Percentiles rank a stretch among this genome's conserved stretches.
Conservation (phyloP, 1,140 invertebrate species). For the Dermatophagoides farinae region DNA sequence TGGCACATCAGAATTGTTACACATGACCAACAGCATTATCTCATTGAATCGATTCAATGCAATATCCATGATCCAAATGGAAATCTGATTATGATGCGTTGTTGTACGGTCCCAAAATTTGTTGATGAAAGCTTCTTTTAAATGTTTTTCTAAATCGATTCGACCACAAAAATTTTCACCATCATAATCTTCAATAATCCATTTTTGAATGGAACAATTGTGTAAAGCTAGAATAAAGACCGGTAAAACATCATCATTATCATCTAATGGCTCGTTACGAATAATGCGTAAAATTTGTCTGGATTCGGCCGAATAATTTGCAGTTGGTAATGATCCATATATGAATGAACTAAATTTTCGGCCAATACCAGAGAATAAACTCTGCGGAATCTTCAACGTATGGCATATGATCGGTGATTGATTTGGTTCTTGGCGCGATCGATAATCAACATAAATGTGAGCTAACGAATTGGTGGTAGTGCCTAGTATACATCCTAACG, state of each 20-base stretch:
- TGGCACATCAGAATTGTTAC: constrained; percentile 39
- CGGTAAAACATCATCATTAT: constrained; percentile 23
- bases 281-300: constrained; percentile 36
- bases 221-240: constrained; percentile 39
- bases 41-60: constrained; percentile 34
- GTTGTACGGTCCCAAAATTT: constrained; percentile 33
- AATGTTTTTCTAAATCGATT: constrained; percentile 37
- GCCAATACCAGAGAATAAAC: constrained; percentile 68
- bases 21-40: constrained; percentile 48
- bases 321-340: constrained; percentile 49
- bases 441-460: constrained; percentile 30
- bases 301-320: constrained; percentile 42
- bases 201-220: constrained; percentile 44
- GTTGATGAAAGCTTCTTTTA: constrained; percentile 37
- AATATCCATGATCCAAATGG: constrained; percentile 47
- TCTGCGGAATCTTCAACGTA: constrained; percentile 49
- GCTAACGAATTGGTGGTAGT: constrained; percentile 76
- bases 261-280: constrained; percentile 20
- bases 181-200: constrained; percentile 32
- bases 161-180: constrained; percentile 31
- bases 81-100: constrained; percentile 27
- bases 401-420: constrained; percentile 38
- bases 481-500: constrained; percentile 55
- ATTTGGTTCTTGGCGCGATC: background rate
- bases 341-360: constrained; percentile 61